phyloP scores from a whole-genome alignment of 2,888 invertebrate genomes.

The Drosophila stalkeri region DNA sequence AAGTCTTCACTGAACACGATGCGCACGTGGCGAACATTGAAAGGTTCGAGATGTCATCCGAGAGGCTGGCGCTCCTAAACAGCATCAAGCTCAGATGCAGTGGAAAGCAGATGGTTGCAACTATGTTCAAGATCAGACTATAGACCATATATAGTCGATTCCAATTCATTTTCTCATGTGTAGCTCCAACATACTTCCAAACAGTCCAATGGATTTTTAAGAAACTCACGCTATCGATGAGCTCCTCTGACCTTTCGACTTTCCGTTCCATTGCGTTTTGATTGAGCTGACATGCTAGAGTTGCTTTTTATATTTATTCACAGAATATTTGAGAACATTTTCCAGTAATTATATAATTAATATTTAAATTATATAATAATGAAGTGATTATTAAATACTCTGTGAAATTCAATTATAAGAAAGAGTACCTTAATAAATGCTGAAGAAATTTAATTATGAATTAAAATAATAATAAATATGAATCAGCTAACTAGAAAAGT shows the following conservation, averaged over 20 bases:
- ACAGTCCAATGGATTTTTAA: background rate
- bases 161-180: background rate
- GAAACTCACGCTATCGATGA: background rate
- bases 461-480: too few species aligned
- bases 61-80: background rate
- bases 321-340: background rate
- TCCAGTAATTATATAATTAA: background rate
- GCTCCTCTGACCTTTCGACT: too few species aligned
- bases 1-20: background rate
- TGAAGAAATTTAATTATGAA: too few species aligned
- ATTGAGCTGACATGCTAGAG: background rate
- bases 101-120: background rate
- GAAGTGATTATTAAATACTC: background rate
- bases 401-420: background rate
- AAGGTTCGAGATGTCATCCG: background rate
- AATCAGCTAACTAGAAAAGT: too few species aligned
- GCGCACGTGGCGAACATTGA: background rate
- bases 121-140: background rate
- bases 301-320: background rate
- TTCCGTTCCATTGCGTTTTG: background rate
- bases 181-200: background rate
- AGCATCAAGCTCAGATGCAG: background rate
- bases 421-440: background rate
- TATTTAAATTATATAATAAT: background rate
- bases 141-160: background rate